Percentiles rank a stretch among this genome's conserved stretches.
These are phyloP conservation scores for Saccostrea glomerata DNA, from an alignment of 1,140 invertebrate genomes.

Conservation along the genomic window DNA sequence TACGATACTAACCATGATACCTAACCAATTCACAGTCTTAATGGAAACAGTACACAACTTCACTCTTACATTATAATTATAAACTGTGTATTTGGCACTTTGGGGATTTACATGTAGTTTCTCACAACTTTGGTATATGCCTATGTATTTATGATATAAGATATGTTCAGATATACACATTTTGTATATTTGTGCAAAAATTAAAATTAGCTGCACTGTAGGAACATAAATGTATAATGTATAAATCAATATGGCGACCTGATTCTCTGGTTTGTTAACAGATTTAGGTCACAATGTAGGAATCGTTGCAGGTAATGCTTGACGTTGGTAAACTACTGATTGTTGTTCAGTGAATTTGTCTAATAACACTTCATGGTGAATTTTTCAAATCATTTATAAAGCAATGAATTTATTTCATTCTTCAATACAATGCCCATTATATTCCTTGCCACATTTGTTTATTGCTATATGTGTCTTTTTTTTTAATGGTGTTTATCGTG, in stretches of 20 bases:
- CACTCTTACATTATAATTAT: neutral
- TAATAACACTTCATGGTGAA: neutral
- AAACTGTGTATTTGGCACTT: neutral
- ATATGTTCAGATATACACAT: neutral
- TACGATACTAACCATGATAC: neutral
- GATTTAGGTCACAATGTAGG: constrained; percentile 1
- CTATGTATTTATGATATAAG: neutral
- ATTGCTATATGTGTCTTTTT: too few relatives aligned
- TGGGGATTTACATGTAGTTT: neutral
- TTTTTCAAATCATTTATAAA: neutral
- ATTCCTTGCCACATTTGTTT: neutral
- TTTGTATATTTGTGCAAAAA: too few relatives aligned
- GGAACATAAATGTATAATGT: neutral
- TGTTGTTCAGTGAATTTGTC: constrained; percentile 9
- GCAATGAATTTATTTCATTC: neutral
- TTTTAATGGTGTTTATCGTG: too few relatives aligned
- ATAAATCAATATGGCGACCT: neutral
- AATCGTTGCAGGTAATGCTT: neutral
- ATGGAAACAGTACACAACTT: neutral
- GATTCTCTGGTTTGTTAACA: neutral
- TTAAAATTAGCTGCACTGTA: too few relatives aligned
- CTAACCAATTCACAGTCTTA: neutral
- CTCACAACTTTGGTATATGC: neutral
- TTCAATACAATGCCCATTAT: neutral
- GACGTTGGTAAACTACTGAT: neutral